Conservation (phyloP, 1,140 invertebrate species). For the Papilio glaucus region DNA sequence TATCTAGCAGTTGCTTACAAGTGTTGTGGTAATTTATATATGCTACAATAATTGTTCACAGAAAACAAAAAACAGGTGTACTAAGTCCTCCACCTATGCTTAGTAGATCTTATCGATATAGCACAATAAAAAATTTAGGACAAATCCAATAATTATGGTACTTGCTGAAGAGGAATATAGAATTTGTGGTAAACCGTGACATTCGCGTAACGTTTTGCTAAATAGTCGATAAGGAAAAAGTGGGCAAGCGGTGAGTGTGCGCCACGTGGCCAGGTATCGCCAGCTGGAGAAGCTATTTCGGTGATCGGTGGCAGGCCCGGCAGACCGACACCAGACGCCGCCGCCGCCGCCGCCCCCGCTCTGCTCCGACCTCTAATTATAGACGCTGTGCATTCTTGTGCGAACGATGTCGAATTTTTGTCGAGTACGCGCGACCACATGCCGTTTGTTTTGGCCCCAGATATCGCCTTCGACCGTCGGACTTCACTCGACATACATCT, state of each 20-base stretch:
- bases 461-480: slow-evolving; percentile 58
- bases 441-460: slow-evolving; percentile 78
- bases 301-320: slow-evolving; percentile 77
- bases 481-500: slow-evolving; percentile 29
- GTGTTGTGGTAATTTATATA: too few species aligned
- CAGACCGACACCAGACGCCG: slow-evolving; percentile 82
- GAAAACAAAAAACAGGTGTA: too few species aligned
- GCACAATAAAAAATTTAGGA: too few species aligned
- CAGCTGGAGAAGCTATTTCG: slow-evolving; percentile 81
- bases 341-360: slow-evolving; percentile 74
- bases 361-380: slow-evolving; percentile 77
- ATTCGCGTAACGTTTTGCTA: not conserved
- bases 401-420: slow-evolving; percentile 83
- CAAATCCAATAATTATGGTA: too few species aligned
- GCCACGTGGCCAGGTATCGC: slow-evolving; percentile 80
- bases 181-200: not conserved
- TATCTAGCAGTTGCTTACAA: too few species aligned
- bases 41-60: too few species aligned
- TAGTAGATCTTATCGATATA: too few species aligned
- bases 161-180: too few species aligned
- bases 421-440: slow-evolving; percentile 80
- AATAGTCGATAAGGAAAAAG: slow-evolving; percentile 38
- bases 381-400: slow-evolving; percentile 82
- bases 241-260: slow-evolving; percentile 54
- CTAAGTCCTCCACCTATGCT: too few species aligned